phyloP scores from a whole-genome alignment of 2,113 vertebrate species.

The Australoheros scitulus region DNA sequence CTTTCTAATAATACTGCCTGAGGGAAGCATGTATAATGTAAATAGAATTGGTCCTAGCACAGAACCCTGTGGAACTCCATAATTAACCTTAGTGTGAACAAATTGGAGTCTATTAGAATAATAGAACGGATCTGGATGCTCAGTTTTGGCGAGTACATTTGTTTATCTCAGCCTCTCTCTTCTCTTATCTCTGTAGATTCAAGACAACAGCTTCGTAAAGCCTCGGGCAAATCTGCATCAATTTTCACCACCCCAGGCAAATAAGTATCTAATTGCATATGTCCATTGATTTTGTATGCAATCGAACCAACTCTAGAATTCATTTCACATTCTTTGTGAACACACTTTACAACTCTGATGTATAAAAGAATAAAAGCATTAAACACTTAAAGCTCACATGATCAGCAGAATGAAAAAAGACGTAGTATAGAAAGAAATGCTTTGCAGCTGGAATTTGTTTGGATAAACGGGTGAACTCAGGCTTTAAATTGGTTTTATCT shows the following conservation, averaged over 20 bases:
- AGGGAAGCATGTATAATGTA: too few relatives aligned
- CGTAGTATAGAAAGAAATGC: rapidly evolving
- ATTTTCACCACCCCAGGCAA: background rate
- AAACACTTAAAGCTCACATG: background rate
- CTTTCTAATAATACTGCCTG: too few relatives aligned
- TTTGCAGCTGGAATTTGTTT: background rate
- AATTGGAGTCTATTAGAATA: too few relatives aligned
- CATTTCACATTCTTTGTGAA: slow-evolving; percentile 1
- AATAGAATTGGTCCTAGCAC: too few relatives aligned
- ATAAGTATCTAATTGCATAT: slow-evolving; percentile 3
- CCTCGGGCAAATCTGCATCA: slow-evolving; percentile 4
- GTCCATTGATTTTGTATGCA: slow-evolving; percentile 1
- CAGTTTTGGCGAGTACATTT: background rate
- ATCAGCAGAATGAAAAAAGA: background rate
- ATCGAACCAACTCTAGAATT: background rate
- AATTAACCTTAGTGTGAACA: too few relatives aligned
- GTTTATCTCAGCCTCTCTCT: background rate
- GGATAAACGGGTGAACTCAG: background rate
- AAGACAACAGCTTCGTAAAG: background rate
- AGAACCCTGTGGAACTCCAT: too few relatives aligned
- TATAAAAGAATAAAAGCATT: background rate
- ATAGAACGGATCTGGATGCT: background rate
- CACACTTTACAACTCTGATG: background rate
- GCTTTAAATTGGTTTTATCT: background rate
- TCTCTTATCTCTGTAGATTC: background rate